phyloP scores from a whole-genome alignment of 2,113 vertebrate genomes.

The Hassar affinis region DNA sequence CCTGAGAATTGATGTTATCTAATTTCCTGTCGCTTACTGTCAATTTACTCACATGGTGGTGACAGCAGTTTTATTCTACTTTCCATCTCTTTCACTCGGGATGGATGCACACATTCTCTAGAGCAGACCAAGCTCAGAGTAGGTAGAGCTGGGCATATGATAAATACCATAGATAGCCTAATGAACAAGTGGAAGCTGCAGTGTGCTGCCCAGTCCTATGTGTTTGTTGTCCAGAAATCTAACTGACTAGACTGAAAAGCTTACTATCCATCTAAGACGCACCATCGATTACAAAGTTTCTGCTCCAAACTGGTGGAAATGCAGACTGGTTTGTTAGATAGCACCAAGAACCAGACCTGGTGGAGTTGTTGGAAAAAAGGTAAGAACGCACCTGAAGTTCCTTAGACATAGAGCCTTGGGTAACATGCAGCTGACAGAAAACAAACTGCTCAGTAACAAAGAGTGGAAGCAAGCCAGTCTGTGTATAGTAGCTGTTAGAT shows the following conservation, averaged over 20 bases:
- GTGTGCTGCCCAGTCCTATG: background rate
- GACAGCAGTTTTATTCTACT: conserved; percentile 16
- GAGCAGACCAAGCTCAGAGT: background rate
- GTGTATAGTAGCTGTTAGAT: conserved; percentile 57
- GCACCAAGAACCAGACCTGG: too few relatives aligned
- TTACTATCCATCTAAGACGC: too few relatives aligned
- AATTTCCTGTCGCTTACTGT: conserved; percentile 3
- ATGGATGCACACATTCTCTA: background rate
- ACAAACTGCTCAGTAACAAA: conserved; percentile 58
- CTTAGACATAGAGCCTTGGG: conserved; percentile 53
- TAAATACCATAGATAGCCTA: background rate
- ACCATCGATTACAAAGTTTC: too few relatives aligned
- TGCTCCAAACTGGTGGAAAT: too few relatives aligned
- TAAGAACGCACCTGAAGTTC: conserved; percentile 56
- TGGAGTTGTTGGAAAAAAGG: too few relatives aligned
- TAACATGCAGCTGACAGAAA: conserved; percentile 56
- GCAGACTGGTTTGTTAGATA: too few relatives aligned
- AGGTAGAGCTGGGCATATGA: background rate
- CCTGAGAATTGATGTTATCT: conserved; percentile 2
- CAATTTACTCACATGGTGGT: background rate
- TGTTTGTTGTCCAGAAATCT: background rate
- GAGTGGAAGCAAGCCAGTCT: conserved; percentile 47
- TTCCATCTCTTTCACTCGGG: background rate
- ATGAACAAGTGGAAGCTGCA: background rate
- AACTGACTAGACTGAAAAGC: background rate